Evolutionary conservation across 2,888 invertebrate species (phyloP).

Genomic region (Noctua comes): DNA sequence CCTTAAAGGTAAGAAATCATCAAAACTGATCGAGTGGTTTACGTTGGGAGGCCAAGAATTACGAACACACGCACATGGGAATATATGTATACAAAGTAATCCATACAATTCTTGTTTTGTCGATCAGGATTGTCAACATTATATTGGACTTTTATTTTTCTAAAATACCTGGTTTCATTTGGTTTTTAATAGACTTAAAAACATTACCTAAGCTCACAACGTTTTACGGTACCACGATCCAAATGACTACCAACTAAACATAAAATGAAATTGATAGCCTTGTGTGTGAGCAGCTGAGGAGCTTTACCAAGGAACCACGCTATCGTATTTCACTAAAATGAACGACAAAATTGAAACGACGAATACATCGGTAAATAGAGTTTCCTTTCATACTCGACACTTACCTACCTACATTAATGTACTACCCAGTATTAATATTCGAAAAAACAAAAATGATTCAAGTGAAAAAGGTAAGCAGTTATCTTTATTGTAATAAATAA

Average conservation of each 20-base stretch:
- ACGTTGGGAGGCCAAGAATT: background rate
- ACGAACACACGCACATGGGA: background rate
- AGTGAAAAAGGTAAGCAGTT: background rate
- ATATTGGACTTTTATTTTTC: background rate
- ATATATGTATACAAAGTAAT: background rate
- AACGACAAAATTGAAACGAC: slow-evolving; percentile 17
- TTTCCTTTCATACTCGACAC: background rate
- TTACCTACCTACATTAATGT: background rate
- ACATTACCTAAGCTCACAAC: background rate
- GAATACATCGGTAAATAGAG: background rate
- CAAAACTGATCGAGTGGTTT: background rate
- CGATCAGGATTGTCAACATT: background rate
- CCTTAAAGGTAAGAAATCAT: background rate
- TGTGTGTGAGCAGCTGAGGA: slow-evolving; percentile 36
- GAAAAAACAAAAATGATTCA: background rate
- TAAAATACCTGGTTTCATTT: background rate
- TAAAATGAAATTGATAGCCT: slow-evolving; percentile 49
- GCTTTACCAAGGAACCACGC: background rate
- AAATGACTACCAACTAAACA: slow-evolving; percentile 24
- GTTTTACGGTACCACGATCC: slow-evolving; percentile 27
- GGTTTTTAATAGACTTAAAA: background rate
- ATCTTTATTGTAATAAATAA: slow-evolving; percentile 7
- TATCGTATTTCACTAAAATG: slow-evolving; percentile 27
- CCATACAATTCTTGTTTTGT: background rate
- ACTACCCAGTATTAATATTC: background rate